Evolutionary conservation across 64 coral and sea anemone species (phyloP), one percentile per base, ranked within the genome.

Genomic region (Montipora efflorescens): DNA sequence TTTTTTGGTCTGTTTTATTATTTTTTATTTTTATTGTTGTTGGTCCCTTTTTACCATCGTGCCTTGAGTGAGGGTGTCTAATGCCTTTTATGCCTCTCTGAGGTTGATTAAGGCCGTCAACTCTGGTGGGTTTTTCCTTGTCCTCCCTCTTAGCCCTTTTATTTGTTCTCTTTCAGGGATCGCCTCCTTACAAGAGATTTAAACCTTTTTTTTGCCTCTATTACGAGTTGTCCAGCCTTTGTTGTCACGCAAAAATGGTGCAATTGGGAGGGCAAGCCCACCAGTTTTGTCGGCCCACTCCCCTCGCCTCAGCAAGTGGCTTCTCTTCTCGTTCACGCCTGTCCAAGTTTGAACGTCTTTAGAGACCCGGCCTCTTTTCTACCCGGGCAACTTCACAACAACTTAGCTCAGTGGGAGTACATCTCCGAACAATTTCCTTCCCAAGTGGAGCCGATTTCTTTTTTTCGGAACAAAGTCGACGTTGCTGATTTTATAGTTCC

Each of bases 371-470:
- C 78, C 16, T 45, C 4, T 75, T 84, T 90, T 73, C 4, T 57
- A 57, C 53, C 53, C 43, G 93, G 87, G 7, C 79, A 90, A 62
- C 69, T 90, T 47, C 79, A 90, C 75, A 20, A 67, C 49, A 79
- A 90, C 59, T 48, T 48, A 49, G 87, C 58, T 20, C 55, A 21
- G 22, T 94, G 79, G 79, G 52, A 78, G 79, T 49, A 19, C 49
- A 90, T 84, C 62, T 8, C 70, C 51, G 3, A n/a, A 67, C 14
- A 90, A 21, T 62, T 80, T 43, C 47, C 79, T 8, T 49, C 79
- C 50, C 49, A 7, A 28, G 47, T 51, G 8, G 93, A 90, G 44
- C 50, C 81, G 21, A 47, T 90, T 7, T 49, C 7, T 19, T 94
- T 76, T 71, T n/a, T 82, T n/a, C 6, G 11, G 2, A 44, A 89